Evolutionary conservation across 1,140 invertebrate species (phyloP).

Genomic region (Diprion similis): DNA sequence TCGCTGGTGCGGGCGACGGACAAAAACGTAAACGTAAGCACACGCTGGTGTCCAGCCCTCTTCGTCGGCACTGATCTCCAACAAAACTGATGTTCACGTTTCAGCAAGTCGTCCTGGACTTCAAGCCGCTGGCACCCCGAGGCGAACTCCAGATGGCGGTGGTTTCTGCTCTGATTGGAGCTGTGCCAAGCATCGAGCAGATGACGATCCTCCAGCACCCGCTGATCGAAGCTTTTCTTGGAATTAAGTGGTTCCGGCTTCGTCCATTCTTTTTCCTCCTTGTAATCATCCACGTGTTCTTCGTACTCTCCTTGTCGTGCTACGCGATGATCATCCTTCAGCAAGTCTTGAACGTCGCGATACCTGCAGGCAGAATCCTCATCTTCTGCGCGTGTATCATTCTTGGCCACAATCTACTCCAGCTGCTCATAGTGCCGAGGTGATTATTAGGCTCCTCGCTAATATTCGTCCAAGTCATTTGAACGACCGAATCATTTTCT

Average conservation of each 20-base stretch:
- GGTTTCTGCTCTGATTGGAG: slow-evolving; percentile 40
- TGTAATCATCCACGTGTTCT: slow-evolving; percentile 50
- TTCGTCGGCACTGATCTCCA: neutral
- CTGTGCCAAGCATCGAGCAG: slow-evolving; percentile 31
- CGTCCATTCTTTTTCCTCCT: slow-evolving; percentile 55
- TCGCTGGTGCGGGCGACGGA: slow-evolving; percentile 21
- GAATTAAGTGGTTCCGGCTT: slow-evolving; percentile 59
- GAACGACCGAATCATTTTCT: no score
- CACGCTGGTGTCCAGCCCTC: neutral
- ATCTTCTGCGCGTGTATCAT: slow-evolving; percentile 34
- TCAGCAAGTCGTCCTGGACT: slow-evolving; percentile 39
- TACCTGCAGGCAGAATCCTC: slow-evolving; percentile 29
- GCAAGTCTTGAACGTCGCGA: slow-evolving; percentile 12
- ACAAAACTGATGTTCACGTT: slow-evolving; percentile 15
- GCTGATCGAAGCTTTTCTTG: slow-evolving; percentile 58
- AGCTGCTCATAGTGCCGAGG: slow-evolving; percentile 32
- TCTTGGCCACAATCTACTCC: slow-evolving; percentile 36
- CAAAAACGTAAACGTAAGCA: neutral
- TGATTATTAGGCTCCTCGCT: neutral
- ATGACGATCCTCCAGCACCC: slow-evolving; percentile 57
- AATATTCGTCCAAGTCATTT: no score
- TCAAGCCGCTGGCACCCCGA: slow-evolving; percentile 38
- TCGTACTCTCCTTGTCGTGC: slow-evolving; percentile 43
- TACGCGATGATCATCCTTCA: slow-evolving; percentile 22
- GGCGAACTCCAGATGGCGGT: slow-evolving; percentile 46